Evolutionary conservation across 30 jellyfish, hydroid and myxozoan species (phyloP).

Genomic region (Turritopsis rubra): DNA sequence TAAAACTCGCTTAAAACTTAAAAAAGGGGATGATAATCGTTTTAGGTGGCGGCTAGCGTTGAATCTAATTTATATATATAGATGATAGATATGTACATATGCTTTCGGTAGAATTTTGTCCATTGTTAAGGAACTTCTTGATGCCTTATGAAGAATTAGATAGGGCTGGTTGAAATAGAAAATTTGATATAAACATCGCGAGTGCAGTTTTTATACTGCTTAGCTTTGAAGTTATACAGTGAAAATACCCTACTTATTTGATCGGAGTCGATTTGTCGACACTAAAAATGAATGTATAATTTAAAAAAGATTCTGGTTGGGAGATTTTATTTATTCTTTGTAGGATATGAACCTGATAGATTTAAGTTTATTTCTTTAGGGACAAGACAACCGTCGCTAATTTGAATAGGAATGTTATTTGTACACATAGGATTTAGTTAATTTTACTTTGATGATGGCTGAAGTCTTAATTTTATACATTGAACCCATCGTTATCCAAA

Average conservation of each 20-base stretch:
- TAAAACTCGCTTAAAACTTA: too few relatives aligned
- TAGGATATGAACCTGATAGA: neutral
- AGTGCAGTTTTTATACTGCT: too few relatives aligned
- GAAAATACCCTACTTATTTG: too few relatives aligned
- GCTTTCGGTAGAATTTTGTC: neutral
- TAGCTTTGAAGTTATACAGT: too few relatives aligned
- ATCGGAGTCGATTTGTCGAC: too few relatives aligned
- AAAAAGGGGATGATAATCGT: too few relatives aligned
- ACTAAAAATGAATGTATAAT: too few relatives aligned
- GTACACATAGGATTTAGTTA: neutral
- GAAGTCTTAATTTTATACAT: neutral
- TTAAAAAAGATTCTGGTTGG: neutral
- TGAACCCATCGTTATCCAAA: too few relatives aligned
- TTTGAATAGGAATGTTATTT: neutral
- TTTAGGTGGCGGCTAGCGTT: neutral
- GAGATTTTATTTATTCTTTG: neutral
- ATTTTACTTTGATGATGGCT: neutral
- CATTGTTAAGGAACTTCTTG: neutral
- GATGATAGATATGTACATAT: neutral
- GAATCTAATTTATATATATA: too few relatives aligned
- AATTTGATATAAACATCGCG: too few relatives aligned
- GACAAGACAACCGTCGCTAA: neutral
- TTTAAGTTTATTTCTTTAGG: neutral
- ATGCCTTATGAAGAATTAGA: neutral
- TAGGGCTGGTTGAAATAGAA: neutral